Base-by-base conservation (phyloP, 2,113 vertebrate species). In the Cynoglossus semilaevis region DNA sequence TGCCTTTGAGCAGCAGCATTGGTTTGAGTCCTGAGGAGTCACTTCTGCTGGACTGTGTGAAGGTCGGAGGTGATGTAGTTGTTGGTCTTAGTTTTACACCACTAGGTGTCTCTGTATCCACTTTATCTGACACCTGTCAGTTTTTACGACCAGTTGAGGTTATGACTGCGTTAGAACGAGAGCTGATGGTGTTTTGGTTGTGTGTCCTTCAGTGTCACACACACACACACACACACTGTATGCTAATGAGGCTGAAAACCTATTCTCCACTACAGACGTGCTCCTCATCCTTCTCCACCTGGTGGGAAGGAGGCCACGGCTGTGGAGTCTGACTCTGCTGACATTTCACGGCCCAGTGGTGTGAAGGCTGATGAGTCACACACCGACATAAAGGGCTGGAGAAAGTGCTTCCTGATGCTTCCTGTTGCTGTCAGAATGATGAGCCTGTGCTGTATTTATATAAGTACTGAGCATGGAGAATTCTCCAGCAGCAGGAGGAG, bases 281-380 rank as follows among this genome's bases (percentile, higher is more conserved):
- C 55, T 59, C 45, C 52, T 56, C 59, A 14, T 22, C 22, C 22
- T 4, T 29, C 22, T 29, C 22, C 22, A 4, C 6, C 22, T 29
- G 22, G 6, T 29, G 6, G 22, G 2, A 29, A 2, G 22, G 22
- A 29, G 22, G 22, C 22, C 22, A 29, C 6, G 22, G 47, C 9
- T 48, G 29, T 61, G 46, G 68, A 64, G 52, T 73, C 56, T 35
- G 73, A 51, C 51, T 77, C 69, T 76, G 70, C 70, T 81, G 85
- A 80, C 72, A 88, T 84, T 88, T 89, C 77, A 79, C 19, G 62
- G 70, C 72, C 74, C 77, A 83, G 73, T 40, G 73, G 70, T 40
- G 76, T 63, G 81, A 79, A 72, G 76, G 65, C 76, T 75, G 81
- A 77, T 79, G 79, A 82, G 62, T 87, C 87, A 69, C 63, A 72